A percentile compares a stretch with the other conserved stretches of the same genome.
Evolutionary conservation across 2,797 vertebrate genomes (phyloP).

Genomic region (Lacerta viridis): DNA sequence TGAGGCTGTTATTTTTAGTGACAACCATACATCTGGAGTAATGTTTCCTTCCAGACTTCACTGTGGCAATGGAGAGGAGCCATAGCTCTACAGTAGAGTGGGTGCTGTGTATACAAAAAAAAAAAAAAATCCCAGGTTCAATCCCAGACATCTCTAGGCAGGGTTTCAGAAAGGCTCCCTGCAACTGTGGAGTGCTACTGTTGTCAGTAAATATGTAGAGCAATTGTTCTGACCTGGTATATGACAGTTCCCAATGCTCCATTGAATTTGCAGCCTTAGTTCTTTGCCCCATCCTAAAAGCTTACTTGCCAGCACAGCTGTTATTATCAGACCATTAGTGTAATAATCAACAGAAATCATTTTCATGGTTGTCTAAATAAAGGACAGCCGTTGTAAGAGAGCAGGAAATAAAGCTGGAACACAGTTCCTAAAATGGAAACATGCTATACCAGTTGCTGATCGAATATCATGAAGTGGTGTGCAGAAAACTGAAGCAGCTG

Average conservation of each 20-base stretch:
- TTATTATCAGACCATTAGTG: conserved; percentile 29
- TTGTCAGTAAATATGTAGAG: not conserved
- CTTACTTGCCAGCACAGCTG: not conserved
- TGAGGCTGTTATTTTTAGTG: not conserved
- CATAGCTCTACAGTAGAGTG: not conserved
- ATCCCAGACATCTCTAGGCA: not conserved
- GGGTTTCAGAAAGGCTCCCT: not conserved
- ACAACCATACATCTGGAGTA: not conserved
- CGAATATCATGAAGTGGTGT: not conserved
- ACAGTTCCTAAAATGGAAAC: conserved; percentile 65
- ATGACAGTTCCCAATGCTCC: not conserved
- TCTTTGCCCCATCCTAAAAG: not conserved
- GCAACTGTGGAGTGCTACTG: not conserved
- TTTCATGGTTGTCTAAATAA: conserved; percentile 58
- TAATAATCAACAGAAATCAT: conserved; percentile 46
- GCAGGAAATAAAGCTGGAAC: conserved; percentile 58
- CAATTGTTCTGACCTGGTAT: not conserved
- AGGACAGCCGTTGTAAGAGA: conserved; percentile 59
- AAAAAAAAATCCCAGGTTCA: not conserved
- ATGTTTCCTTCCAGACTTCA: not conserved
- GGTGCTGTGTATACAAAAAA: not conserved
- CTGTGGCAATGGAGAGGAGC: not conserved
- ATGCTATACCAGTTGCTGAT: conserved; percentile 37
- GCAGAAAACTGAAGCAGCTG: too few species aligned
- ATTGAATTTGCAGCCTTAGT: too few species aligned